Evolutionary conservation across 2,113 vertebrate species (phyloP).

Genomic region (Channa argus): DNA sequence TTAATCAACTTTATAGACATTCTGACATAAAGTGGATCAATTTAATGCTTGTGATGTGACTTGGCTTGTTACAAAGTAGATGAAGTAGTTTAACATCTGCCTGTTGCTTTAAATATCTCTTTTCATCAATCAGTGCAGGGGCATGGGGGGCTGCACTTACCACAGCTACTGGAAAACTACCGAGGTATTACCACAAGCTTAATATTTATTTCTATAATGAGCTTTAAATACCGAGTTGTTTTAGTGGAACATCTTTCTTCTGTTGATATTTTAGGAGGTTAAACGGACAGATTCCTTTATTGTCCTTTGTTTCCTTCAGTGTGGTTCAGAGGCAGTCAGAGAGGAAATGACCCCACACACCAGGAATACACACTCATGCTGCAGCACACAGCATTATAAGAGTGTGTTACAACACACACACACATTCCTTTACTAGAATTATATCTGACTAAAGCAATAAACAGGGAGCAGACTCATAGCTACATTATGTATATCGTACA

Average conservation of each 20-base stretch:
- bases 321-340: slow-evolving; percentile 61
- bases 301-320: slow-evolving; percentile 46
- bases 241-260: background rate
- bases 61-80: slow-evolving; percentile 8
- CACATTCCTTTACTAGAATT: slow-evolving; percentile 18
- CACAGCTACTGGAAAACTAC: slow-evolving; percentile 57
- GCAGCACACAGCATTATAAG: slow-evolving; percentile 4
- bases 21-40: slow-evolving; percentile 6
- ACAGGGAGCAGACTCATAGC: background rate
- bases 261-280: slow-evolving; percentile 4
- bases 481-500: slow-evolving; percentile 12
- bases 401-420: slow-evolving; percentile 33
- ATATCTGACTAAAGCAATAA: slow-evolving; percentile 21
- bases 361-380: slow-evolving; percentile 61
- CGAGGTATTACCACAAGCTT: slow-evolving; percentile 55
- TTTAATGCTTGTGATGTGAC: slow-evolving; percentile 6
- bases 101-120: slow-evolving; percentile 64
- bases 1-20: background rate
- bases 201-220: background rate
- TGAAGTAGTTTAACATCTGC: slow-evolving; percentile 52
- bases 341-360: slow-evolving; percentile 71
- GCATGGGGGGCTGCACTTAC: slow-evolving; percentile 20
- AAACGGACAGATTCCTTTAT: slow-evolving; percentile 28
- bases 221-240: slow-evolving; percentile 7
- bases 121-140: slow-evolving; percentile 39